Conservation (phyloP, 2,113 vertebrate genomes). For the Atherinomorus stipes region DNA sequence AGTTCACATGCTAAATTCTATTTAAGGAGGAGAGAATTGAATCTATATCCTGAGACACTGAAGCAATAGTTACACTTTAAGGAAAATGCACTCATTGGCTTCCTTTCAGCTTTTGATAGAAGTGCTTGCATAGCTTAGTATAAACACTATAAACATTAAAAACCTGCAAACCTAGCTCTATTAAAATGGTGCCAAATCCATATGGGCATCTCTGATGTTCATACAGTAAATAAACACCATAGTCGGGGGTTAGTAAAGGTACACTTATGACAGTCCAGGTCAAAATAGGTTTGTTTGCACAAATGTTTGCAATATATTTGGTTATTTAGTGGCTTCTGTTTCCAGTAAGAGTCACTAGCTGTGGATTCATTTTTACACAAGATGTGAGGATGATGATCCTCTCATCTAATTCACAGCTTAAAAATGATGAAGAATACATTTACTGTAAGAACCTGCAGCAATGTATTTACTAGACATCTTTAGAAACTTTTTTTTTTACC, state of each 20-base stretch:
- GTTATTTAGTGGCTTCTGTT: background rate
- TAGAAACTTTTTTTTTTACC: no score
- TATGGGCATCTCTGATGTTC: background rate
- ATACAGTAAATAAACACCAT: background rate
- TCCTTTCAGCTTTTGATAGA: background rate
- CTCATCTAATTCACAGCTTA: no score
- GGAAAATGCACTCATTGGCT: background rate
- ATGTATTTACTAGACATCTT: no score
- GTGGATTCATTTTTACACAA: background rate
- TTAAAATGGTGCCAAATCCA: background rate
- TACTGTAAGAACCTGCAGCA: no score
- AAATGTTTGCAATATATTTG: background rate
- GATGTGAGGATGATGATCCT: no score
- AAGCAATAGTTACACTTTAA: background rate
- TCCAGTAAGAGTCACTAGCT: background rate
- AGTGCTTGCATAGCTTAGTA: no score
- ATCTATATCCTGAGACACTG: background rate
- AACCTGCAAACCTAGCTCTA: no score
- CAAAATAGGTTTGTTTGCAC: background rate
- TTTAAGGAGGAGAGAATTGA: background rate
- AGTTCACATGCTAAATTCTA: slow-evolving; percentile 4
- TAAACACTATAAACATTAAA: no score
- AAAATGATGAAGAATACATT: no score
- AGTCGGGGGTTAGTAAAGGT: no score
- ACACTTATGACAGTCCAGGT: no score